Evolutionary conservation across 2,113 vertebrate species (phyloP).

Genomic region (Anoplopoma fimbria): DNA sequence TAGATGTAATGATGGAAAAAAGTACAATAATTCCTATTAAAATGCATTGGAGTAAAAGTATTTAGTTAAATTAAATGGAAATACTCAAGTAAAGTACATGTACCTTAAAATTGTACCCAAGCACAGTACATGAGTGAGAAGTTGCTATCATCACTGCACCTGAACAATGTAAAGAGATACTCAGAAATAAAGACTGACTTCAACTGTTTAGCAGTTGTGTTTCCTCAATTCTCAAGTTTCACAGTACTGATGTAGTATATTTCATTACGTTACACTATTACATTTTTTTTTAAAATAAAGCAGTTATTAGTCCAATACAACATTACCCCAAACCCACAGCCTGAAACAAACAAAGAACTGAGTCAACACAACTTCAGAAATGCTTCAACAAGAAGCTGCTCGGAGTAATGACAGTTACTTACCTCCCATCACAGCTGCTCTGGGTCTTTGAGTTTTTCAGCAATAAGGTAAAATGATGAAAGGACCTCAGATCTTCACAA

Average conservation of each 20-base stretch:
- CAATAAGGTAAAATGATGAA: neutral
- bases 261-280: neutral
- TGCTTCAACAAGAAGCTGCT: neutral
- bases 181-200: neutral
- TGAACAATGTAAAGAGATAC: neutral
- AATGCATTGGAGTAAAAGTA: neutral
- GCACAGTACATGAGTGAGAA: neutral
- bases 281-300: no score
- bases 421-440: neutral
- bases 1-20: neutral
- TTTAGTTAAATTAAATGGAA: neutral
- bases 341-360: neutral
- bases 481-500: no score
- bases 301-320: no score
- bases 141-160: neutral
- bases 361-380: neutral
- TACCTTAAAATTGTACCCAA: neutral
- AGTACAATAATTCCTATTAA: neutral
- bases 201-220: neutral
- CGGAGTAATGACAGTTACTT: neutral
- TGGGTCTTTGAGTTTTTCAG: neutral
- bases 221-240: neutral
- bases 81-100: neutral
- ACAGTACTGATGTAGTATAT: neutral
- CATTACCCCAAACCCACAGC: neutral